Evolutionary conservation across 2,888 invertebrate species (phyloP), one percentile per base, ranked within the genome.

Genomic region (Ophonus ardosiacus): DNA sequence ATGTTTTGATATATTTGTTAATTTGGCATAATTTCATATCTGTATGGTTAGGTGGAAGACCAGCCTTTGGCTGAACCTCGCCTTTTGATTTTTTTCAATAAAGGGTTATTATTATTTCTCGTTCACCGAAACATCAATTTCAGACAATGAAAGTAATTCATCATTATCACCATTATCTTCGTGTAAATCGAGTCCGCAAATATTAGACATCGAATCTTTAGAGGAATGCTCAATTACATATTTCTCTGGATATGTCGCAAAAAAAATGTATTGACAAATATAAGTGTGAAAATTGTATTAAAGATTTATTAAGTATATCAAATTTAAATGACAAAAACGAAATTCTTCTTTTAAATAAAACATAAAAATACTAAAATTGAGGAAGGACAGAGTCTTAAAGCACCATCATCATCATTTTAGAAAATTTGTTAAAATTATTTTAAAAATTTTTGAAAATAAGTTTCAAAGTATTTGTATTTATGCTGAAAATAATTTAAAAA

Each of bases 321-420:
- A 7, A 57, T 57, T 57, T 57, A n/a, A 57, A 38, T 40, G 40
- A 82, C 83, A 31, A 51, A 57, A 38, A 31, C 13, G 86, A 87
- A 82, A 80, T 87, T 65, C 84, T 86, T 7, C 5, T 87, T 63
- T 84, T 87, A 74, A 86, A 87, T 74, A 87, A 81, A 76, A 87
- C 84, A 86, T 86, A 85, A 83, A 18, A 86, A 85, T 78, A 57
- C 81, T 21, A 74, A 83, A 59, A 59, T 61, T n/a, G 15, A 17
- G n/a, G 24, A 24, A 15, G 43, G 74, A 8, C 61, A 57, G 18
- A 63, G 59, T 40, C 7, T 7, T 7, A 40, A 40, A 40, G 40
- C 5, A 40, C 7, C 5, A 40, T 40, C 5, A 40, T 7, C 7
- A 40, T n/a, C 5, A 40, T 40, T 40, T 40, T 40, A 40, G 56